These are phyloP conservation scores for Hypotaenidia philippensis DNA, from an alignment of 2,797 vertebrate species.

Conservation along the genomic window DNA sequence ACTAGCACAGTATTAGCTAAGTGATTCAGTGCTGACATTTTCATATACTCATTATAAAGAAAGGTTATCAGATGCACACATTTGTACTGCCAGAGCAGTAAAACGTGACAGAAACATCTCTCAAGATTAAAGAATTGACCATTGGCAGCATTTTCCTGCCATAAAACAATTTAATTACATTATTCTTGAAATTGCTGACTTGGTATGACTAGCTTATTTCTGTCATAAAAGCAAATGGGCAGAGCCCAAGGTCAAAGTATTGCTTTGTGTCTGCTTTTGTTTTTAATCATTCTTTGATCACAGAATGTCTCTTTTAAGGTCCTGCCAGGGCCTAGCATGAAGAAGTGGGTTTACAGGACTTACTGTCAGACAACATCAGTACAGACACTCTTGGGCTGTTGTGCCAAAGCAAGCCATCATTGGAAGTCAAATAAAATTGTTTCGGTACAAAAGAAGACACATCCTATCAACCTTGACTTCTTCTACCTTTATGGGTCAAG, in stretches of 20 bases:
- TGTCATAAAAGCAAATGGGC: neutral
- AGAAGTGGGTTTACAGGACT: neutral
- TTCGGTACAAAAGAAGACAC: neutral
- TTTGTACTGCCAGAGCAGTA: neutral
- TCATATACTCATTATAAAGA: neutral
- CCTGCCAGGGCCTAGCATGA: neutral
- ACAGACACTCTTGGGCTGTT: neutral
- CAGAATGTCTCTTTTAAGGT: neutral
- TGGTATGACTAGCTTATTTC: neutral
- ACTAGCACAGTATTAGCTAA: neutral
- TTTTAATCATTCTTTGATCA: neutral
- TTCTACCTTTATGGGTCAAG: neutral
- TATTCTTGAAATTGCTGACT: neutral
- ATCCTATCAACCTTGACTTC: neutral
- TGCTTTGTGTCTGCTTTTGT: neutral
- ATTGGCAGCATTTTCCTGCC: neutral
- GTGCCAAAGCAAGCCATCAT: neutral
- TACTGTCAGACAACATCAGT: neutral
- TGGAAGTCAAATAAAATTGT: neutral
- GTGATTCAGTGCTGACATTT: neutral
- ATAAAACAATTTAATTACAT: neutral
- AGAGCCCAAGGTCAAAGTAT: neutral
- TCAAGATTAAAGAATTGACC: neutral
- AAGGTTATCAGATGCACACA: neutral
- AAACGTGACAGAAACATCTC: neutral